A percentile compares a stretch with the other conserved stretches of the same genome.
phyloP scores from a whole-genome alignment of 2,888 invertebrate species.

The Catonia carolina region DNA sequence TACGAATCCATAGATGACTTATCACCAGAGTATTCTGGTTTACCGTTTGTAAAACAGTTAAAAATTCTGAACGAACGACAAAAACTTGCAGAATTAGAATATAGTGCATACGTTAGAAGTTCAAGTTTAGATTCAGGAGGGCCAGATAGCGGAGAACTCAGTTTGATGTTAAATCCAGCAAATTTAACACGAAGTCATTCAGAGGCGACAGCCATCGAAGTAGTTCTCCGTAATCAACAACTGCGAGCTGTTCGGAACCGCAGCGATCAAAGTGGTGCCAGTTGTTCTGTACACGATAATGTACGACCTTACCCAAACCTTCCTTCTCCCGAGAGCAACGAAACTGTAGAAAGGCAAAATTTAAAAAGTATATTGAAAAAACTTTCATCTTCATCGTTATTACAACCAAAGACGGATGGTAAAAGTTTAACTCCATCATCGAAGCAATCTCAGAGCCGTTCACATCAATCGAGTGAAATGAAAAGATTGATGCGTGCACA shows the following conservation, averaged over 20 bases:
- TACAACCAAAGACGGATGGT: conserved; percentile 20
- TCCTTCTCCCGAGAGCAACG: conserved; percentile 60
- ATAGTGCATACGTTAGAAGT: conserved; percentile 59
- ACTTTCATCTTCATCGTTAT: conserved; percentile 56
- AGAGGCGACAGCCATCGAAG: conserved; percentile 70
- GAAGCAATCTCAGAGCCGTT: conserved; percentile 23
- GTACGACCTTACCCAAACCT: conserved; percentile 2
- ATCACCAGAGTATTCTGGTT: conserved; percentile 77
- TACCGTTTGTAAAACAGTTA: conserved; percentile 81
- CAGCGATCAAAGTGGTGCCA: too few species aligned
- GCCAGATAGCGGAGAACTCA: conserved; percentile 6
- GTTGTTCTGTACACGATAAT: neutral
- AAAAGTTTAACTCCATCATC: conserved; percentile 30
- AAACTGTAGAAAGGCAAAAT: conserved; percentile 72
- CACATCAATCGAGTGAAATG: conserved; percentile 47
- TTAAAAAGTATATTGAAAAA: conserved; percentile 81
- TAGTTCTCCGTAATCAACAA: conserved; percentile 35
- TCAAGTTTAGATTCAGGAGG: conserved; percentile 67
- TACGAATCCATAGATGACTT: conserved; percentile 80
- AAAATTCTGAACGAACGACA: conserved; percentile 84
- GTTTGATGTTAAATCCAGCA: conserved; percentile 10
- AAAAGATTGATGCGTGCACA: conserved; percentile 69
- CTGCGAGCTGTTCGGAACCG: conserved; percentile 9
- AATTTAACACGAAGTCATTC: conserved; percentile 69
- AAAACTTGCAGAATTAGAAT: conserved; percentile 65